Base-by-base conservation (phyloP, 2,797 vertebrate species). In the Rhyacichthys aspro region DNA sequence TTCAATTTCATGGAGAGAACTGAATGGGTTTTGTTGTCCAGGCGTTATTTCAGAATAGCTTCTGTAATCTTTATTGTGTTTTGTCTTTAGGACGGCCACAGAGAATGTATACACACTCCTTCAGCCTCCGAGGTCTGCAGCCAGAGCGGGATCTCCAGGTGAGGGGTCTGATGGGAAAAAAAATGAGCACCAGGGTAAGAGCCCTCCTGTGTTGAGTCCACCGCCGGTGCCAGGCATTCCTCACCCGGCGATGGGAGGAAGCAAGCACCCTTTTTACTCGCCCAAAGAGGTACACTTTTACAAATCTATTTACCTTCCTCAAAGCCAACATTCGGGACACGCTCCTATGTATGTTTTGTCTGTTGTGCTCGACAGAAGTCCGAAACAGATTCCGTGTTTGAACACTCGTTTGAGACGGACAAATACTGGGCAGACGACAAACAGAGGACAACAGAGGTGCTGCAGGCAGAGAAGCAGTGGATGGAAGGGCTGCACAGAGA, bases 41-140 rank as follows among this genome's bases (percentile, higher is more conserved):
- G n/a, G n/a, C n/a, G n/a, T n/a, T n/a, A n/a, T n/a, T n/a, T n/a
- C 43, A 32, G 47, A 52, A 43, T 48, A n/a, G 44, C 65, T 55
- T 56, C 10, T 17, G 39, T 59, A 23, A 3, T 34, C 9, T n/a
- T 32, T 3, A 2, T 18, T 53, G 4, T 64, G 19, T 37, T 59
- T 11, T 14, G 7, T 43, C 33, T 54, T 28, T 52, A 92, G 91
- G 67, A 84, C 82, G 0, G 88, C 91, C 49, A 85, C 83, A 43
- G 91, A 91, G 78, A 95, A 82, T 50, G 90, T 79, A 36, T 94
- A 90, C 78, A 88, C 85, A 0, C 85, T 92, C 8, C 92, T 84
- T 67, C 93, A 47, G 87, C 92, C 81, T 66, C 92, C 53, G 11
- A 88, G 53, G 76, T 78, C 68, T 28, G 71, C 69, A 53, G 70